Evolutionary conservation across 2,797 vertebrate species (phyloP).

Genomic region (Siniperca obscura): DNA sequence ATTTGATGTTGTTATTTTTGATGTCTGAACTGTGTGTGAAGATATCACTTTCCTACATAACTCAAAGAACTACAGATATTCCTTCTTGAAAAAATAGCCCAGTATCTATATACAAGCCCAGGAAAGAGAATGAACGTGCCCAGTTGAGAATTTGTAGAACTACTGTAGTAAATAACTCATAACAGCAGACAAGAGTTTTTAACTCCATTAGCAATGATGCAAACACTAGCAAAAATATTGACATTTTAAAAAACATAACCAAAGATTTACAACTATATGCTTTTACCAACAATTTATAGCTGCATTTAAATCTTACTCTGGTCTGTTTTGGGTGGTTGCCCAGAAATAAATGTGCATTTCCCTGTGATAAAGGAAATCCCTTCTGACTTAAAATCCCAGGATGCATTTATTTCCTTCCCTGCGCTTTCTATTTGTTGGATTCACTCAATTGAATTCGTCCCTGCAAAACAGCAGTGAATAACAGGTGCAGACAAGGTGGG

Average conservation of each 20-base stretch:
- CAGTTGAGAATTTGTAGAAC: neutral
- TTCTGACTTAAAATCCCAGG: slow-evolving; percentile 9
- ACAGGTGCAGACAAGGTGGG: neutral
- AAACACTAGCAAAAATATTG: slow-evolving; percentile 10
- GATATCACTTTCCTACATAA: neutral
- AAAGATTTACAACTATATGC: slow-evolving; percentile 28
- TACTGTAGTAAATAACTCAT: slow-evolving; percentile 13
- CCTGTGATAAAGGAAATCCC: slow-evolving; percentile 21
- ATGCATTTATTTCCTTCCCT: slow-evolving; percentile 30
- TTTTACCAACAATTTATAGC: slow-evolving; percentile 33
- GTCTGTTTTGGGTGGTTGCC: slow-evolving; percentile 32
- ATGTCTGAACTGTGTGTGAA: neutral
- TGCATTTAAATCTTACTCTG: slow-evolving; percentile 11
- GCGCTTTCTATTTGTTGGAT: slow-evolving; percentile 7
- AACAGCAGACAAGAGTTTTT: slow-evolving; percentile 16
- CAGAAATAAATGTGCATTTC: slow-evolving; percentile 34
- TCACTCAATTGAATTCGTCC: slow-evolving; percentile 20
- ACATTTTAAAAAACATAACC: slow-evolving; percentile 20
- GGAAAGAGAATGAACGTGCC: neutral
- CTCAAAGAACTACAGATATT: neutral
- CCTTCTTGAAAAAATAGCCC: neutral
- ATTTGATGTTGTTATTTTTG: neutral
- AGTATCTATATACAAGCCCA: neutral
- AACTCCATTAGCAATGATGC: slow-evolving; percentile 32
- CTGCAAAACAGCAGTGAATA: neutral